Conservation (phyloP, 1,140 invertebrate genomes). For the Contarinia nasturtii region DNA sequence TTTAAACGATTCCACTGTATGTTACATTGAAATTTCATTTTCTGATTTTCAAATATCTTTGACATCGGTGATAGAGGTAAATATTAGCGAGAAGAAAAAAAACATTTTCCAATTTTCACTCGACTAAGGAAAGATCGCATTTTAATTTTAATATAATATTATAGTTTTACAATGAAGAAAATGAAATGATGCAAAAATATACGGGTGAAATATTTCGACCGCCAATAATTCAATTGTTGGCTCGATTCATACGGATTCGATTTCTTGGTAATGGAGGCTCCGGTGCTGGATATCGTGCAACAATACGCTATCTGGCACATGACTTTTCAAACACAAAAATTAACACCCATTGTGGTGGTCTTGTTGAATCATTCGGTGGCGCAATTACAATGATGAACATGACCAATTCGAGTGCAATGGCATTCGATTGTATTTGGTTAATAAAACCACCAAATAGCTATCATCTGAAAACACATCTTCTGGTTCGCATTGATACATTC, state of each 20-base stretch:
- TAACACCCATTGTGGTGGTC: slow-evolving; percentile 50
- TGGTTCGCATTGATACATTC: slow-evolving; percentile 43
- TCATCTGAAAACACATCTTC: slow-evolving; percentile 49
- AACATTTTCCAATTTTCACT: not conserved
- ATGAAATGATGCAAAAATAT: slow-evolving; percentile 40
- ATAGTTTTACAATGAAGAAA: slow-evolving; percentile 50
- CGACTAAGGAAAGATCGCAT: not conserved
- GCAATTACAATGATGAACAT: slow-evolving; percentile 64
- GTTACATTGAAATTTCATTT: slow-evolving; percentile 42
- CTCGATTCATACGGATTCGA: slow-evolving; percentile 39
- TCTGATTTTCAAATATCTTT: slow-evolving; percentile 47
- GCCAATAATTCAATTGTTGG: slow-evolving; percentile 41
- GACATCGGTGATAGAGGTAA: slow-evolving; percentile 47
- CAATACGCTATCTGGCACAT: slow-evolving; percentile 38
- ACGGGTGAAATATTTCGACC: slow-evolving; percentile 48
- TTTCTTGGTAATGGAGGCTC: slow-evolving; percentile 54
- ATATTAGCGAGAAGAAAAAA: not conserved
- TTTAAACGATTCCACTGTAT: slow-evolving; percentile 22
- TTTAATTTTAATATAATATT: no score
- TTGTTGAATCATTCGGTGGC: slow-evolving; percentile 50
- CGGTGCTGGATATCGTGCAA: slow-evolving; percentile 44
- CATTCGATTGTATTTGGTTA: slow-evolving; percentile 54
- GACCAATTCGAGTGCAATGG: slow-evolving; percentile 34
- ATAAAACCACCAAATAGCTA: slow-evolving; percentile 43
- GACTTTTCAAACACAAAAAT: slow-evolving; percentile 32